A percentile compares a stretch with the other conserved stretches of the same genome.
phyloP scores from a whole-genome alignment of 1,140 invertebrate species.

The Bicyclus anynana region DNA sequence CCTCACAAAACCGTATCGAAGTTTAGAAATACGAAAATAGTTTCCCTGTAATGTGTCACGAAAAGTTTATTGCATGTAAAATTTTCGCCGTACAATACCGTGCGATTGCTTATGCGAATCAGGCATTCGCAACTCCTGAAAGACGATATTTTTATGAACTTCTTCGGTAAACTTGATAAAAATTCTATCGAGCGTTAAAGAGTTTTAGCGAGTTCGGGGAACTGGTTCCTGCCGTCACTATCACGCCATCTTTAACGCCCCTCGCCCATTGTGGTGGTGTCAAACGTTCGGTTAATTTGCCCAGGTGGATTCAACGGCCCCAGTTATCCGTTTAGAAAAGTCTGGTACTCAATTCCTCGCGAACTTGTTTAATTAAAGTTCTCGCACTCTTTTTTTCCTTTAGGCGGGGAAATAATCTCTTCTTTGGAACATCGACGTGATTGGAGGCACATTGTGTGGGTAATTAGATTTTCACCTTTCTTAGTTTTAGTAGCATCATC shows the following conservation, averaged over 20 bases:
- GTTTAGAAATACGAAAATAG: neutral
- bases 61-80: slow-evolving; percentile 17
- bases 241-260: slow-evolving; percentile 34
- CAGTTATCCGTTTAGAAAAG: slow-evolving; percentile 71
- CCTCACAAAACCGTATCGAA: neutral
- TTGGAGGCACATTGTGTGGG: slow-evolving; percentile 14
- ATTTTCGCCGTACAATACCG: slow-evolving; percentile 21
- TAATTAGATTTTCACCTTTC: too few relatives aligned
- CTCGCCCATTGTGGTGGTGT: slow-evolving; percentile 38
- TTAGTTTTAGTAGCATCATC: too few relatives aligned
- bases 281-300: slow-evolving; percentile 41
- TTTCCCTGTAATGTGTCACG: neutral
- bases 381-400: slow-evolving; percentile 72
- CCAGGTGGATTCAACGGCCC: slow-evolving; percentile 62
- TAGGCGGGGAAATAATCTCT: slow-evolving; percentile 66
- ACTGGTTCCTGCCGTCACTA: slow-evolving; percentile 41
- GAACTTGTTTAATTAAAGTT: slow-evolving; percentile 76
- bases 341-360: slow-evolving; percentile 60
- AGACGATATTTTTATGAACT: slow-evolving; percentile 37
- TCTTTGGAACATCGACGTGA: slow-evolving; percentile 41
- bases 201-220: slow-evolving; percentile 35
- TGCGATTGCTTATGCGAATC: slow-evolving; percentile 35
- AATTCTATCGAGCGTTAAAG: slow-evolving; percentile 47
- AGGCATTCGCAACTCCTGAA: slow-evolving; percentile 28
- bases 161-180: slow-evolving; percentile 46